A percentile compares a stretch with the other conserved stretches of the same genome.
phyloP scores from a whole-genome alignment of 2,888 invertebrate species.

The Clanis bilineata region DNA sequence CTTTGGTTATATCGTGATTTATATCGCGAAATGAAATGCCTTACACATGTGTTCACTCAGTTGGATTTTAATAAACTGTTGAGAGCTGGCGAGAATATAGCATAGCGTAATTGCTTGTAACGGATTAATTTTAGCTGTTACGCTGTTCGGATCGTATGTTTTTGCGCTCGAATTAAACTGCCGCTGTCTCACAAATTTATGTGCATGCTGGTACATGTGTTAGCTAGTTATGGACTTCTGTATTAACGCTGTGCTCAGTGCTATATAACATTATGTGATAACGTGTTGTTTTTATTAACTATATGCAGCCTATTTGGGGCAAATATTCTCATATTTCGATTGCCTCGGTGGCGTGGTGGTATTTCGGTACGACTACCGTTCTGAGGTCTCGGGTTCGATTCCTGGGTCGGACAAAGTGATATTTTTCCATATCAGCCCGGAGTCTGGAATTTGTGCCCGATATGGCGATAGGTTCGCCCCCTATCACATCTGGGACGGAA shows the following conservation, averaged over 20 bases:
- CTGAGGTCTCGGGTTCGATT: too few relatives aligned
- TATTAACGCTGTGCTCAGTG: neutral
- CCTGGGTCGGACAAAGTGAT: too few relatives aligned
- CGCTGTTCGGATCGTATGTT: constrained; percentile 8
- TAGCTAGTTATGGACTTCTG: neutral
- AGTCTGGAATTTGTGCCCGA: too few relatives aligned
- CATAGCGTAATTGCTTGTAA: constrained; percentile 39
- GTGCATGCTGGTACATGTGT: constrained; percentile 3
- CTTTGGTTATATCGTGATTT: constrained; percentile 60
- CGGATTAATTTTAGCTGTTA: constrained; percentile 34
- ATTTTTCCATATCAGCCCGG: too few relatives aligned
- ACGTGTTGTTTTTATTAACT: neutral
- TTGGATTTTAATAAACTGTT: constrained; percentile 57
- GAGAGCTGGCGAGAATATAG: constrained; percentile 44
- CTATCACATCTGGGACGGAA: too few relatives aligned
- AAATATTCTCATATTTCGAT: neutral
- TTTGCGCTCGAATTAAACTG: constrained; percentile 12
- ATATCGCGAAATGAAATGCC: constrained; percentile 57
- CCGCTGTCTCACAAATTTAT: constrained; percentile 1
- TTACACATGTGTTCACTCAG: constrained; percentile 49
- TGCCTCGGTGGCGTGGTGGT: too few relatives aligned
- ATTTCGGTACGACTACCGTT: too few relatives aligned
- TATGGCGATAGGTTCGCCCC: too few relatives aligned
- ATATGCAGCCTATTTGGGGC: neutral
- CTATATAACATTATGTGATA: neutral